A percentile compares a stretch with the other conserved stretches of the same genome.
These are phyloP conservation scores for Prietella phreatophila DNA, from an alignment of 2,113 vertebrate species.

Conservation along the genomic window DNA sequence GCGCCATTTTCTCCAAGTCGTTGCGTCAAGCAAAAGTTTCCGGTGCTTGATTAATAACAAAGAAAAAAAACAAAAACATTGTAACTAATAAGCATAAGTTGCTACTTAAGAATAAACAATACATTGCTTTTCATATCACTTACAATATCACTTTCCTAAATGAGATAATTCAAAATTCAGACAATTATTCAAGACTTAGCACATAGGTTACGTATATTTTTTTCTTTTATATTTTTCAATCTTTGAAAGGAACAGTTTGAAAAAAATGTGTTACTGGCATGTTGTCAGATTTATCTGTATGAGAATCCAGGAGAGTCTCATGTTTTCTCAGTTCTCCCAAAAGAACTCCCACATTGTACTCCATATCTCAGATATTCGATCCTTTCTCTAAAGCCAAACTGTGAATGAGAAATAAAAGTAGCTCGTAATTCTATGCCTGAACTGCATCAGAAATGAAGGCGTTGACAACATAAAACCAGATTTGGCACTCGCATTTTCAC, in stretches of 20 bases:
- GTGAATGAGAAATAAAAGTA: background rate
- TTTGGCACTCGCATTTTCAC: background rate
- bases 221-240: background rate
- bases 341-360: background rate
- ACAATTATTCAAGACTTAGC: background rate
- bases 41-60: background rate
- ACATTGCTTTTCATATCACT: background rate
- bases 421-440: background rate
- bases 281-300: background rate
- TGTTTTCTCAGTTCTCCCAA: background rate
- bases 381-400: background rate
- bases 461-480: background rate
- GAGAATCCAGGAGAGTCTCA: background rate
- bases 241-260: background rate
- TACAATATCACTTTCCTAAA: background rate
- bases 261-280: background rate
- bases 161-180: background rate
- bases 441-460: background rate
- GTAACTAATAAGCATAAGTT: background rate
- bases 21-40: background rate
- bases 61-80: background rate
- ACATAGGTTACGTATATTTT: too few relatives aligned
- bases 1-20: background rate
- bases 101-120: background rate
- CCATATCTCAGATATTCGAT: background rate